Base-by-base conservation (phyloP, 2,888 invertebrate genomes). In the Metopia argyrocephala region DNA sequence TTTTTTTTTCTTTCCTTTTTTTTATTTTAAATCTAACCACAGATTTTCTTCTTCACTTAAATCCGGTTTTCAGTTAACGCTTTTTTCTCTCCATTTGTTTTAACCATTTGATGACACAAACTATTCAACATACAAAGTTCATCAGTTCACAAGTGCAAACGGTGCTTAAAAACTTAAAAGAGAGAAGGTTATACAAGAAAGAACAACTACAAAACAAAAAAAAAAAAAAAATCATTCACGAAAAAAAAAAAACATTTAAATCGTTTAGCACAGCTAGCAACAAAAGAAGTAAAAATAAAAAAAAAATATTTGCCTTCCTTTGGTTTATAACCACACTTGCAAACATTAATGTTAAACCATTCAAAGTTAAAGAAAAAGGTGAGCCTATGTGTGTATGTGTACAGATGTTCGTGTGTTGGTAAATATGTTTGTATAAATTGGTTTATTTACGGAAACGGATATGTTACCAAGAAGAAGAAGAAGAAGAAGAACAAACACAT, bases 391-490 rank as follows among this genome's bases (percentile, higher is more conserved):
- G 54, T 21, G 62, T 45, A 5, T 38, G 23, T 57, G 27, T 56
- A 18, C 9, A 18, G 57, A 21, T 45, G 54, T 20, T 56, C 20
- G 38, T 15, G 15, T 65, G 45, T 23, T 54, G n/a, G 38, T 62
- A 52, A 56, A 38, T 69, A 64, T 70, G 66, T 73, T 71, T 71
- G 61, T 56, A 80, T 80, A 80, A 80, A 76, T 80, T 76, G 76
- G 76, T 76, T 80, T 80, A 80, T 73, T 71, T 80, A 73, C 68
- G 80, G 76, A 76, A 80, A 73, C 76, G 80, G 80, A 80, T 80
- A 80, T 80, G 62, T 62, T 73, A 54, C 62, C 54, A 71, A 73
- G 73, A 76, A 54, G 62, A 73, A 66, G 46, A 56, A 70, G 38
- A 38, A 38, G 38, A 38, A 38, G 15, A 38, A 9, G 38, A 15